phyloP scores from a whole-genome alignment of 2,113 vertebrate genomes.

The Hippocampus comes region DNA sequence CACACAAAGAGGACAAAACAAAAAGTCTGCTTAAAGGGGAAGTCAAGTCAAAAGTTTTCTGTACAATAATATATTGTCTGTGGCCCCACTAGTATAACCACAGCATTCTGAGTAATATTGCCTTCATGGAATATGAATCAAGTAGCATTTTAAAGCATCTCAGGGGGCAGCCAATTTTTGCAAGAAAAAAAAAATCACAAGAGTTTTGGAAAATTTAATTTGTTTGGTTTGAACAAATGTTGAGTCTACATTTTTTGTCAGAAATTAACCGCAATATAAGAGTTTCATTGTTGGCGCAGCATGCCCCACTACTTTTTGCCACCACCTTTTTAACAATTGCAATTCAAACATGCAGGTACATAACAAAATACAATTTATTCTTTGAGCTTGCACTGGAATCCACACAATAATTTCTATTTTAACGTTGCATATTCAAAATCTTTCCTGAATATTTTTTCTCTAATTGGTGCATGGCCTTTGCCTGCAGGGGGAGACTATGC shows the following conservation, averaged over 20 bases:
- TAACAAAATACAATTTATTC: background rate
- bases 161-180: background rate
- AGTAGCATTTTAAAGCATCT: too few relatives aligned
- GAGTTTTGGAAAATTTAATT: background rate
- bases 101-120: too few relatives aligned
- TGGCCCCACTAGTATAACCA: too few relatives aligned
- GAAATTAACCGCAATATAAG: background rate
- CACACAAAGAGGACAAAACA: too few relatives aligned
- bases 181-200: background rate
- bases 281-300: background rate
- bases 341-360: background rate
- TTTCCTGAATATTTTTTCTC: constrained; percentile 19
- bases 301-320: background rate
- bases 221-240: background rate
- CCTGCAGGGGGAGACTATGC: constrained; percentile 26
- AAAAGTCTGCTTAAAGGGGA: too few relatives aligned
- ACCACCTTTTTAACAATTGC: background rate
- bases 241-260: background rate
- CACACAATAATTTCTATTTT: background rate
- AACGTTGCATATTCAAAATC: constrained; percentile 18
- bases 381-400: background rate
- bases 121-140: too few relatives aligned
- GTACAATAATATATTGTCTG: too few relatives aligned
- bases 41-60: too few relatives aligned
- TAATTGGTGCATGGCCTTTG: constrained; percentile 27